Percentiles rank a stretch among this genome's conserved stretches.
phyloP scores from a whole-genome alignment of 1,140 invertebrate species.

The Pseudomyrmex sp. region DNA sequence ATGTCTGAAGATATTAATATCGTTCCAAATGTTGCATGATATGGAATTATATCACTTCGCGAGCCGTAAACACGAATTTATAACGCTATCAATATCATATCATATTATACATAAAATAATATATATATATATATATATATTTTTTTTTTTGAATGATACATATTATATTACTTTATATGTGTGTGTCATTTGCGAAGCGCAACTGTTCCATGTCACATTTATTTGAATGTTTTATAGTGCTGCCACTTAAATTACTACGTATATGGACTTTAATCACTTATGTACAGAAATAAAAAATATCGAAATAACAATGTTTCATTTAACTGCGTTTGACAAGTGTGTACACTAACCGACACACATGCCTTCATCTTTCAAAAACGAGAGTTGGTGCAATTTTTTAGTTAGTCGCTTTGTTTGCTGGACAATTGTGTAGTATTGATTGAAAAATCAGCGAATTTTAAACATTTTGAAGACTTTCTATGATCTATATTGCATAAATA shows the following conservation, averaged over 20 bases:
- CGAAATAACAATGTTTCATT: neutral
- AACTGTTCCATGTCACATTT: slow-evolving; percentile 33
- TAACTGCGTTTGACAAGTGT: neutral
- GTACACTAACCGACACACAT: too few relatives aligned
- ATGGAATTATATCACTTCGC: slow-evolving; percentile 2
- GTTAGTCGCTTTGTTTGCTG: too few relatives aligned
- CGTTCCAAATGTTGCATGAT: neutral
- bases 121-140: slow-evolving; percentile 1
- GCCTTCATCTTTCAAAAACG: too few relatives aligned
- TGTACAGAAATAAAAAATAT: slow-evolving; percentile 36
- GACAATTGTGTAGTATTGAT: too few relatives aligned
- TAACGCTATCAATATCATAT: slow-evolving; percentile 7
- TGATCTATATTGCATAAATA: too few relatives aligned
- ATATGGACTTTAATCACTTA: slow-evolving; percentile 5
- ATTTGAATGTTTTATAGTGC: slow-evolving; percentile 5
- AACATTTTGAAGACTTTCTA: too few relatives aligned
- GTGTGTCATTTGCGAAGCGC: neutral
- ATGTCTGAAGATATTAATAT: slow-evolving; percentile 8
- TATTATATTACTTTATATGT: too few relatives aligned
- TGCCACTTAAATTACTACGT: neutral
- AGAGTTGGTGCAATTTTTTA: too few relatives aligned
- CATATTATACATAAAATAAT: neutral
- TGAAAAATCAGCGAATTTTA: too few relatives aligned
- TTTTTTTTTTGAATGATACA: too few relatives aligned
- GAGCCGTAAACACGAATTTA: neutral